Base-by-base conservation (phyloP, 2,888 invertebrate species). In the Drosophila robusta region DNA sequence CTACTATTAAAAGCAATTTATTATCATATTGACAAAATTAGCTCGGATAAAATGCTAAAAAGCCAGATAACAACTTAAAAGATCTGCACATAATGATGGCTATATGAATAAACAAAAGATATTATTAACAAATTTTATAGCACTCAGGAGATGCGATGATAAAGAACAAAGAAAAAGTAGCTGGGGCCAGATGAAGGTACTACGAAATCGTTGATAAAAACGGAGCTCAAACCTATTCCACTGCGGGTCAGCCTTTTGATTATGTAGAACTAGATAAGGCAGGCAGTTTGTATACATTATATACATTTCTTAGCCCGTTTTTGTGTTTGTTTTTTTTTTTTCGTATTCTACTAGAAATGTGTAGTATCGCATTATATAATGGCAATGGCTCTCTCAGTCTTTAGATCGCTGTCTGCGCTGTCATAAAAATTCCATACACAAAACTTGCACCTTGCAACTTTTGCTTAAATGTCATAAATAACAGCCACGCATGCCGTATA, bases 371-470 rank as follows among this genome's bases (percentile, higher is more conserved):
- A 44, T 54, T 51, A 52, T 55, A 72, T 56, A 68, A 70, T 32
- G 44, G 65, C 54, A 50, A 26, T 50, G 45, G 46, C 44, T 57
- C 18, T 44, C 1, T 54, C 42, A 39, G 14, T 66, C 55, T 54
- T 41, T 11, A 58, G 56, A 58, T 58, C 60, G 50, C 64, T 67
- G 65, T 60, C 69, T 78, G 60, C 66, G 68, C 60, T 50, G 57
- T 60, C 84, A 80, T 84, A 84, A 83, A 83, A 84, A 86, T 84
- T 80, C 86, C 86, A 83, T 70, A 83, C 46, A 74, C 66, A 78
- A 87, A 87, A 80, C 80, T 82, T 86, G 87, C 85, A 86, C 87
- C 85, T 86, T 86, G 85, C 85, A 86, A 87, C 87, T 85, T 87
- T 87, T 87, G 82, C 80, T 65, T 50, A 82, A 80, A 75, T 82